Conservation (phyloP, 2,113 vertebrate species). For the Strix uralensis region DNA sequence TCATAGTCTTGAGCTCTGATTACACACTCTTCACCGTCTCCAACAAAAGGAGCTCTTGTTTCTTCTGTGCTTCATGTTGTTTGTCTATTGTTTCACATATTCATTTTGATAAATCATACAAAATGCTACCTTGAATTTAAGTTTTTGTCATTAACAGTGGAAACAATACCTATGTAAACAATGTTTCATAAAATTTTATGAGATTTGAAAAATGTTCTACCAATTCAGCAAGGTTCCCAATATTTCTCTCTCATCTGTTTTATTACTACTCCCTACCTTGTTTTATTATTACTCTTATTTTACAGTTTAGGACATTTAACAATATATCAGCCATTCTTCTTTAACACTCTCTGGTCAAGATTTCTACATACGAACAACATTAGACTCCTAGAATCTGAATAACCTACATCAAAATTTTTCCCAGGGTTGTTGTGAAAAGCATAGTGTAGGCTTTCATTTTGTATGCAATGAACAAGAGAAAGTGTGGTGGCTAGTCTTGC, state of each 20-base stretch:
- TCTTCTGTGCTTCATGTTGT: slow-evolving; percentile 6
- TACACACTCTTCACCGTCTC: slow-evolving; percentile 33
- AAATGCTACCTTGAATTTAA: slow-evolving; percentile 19
- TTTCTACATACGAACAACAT: background rate
- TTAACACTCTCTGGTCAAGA: background rate
- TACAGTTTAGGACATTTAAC: background rate
- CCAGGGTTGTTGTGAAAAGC: background rate
- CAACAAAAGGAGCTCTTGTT: slow-evolving; percentile 41
- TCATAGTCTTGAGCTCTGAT: slow-evolving; percentile 57
- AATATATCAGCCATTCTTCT: background rate
- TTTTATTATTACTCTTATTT: background rate
- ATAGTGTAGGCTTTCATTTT: background rate
- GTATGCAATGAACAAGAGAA: background rate
- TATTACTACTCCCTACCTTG: background rate
- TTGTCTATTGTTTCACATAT: slow-evolving; percentile 28
- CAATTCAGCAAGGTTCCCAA: background rate
- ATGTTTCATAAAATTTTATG: background rate
- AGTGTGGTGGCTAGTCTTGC: background rate
- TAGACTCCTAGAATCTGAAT: background rate
- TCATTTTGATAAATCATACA: slow-evolving; percentile 19
- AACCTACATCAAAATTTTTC: background rate
- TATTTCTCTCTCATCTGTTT: background rate
- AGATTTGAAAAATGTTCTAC: background rate
- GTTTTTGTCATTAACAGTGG: slow-evolving; percentile 2
- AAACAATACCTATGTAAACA: background rate